These are phyloP conservation scores for Galaxias olidus DNA, from an alignment of 2,797 vertebrate species.

Conservation along the genomic window DNA sequence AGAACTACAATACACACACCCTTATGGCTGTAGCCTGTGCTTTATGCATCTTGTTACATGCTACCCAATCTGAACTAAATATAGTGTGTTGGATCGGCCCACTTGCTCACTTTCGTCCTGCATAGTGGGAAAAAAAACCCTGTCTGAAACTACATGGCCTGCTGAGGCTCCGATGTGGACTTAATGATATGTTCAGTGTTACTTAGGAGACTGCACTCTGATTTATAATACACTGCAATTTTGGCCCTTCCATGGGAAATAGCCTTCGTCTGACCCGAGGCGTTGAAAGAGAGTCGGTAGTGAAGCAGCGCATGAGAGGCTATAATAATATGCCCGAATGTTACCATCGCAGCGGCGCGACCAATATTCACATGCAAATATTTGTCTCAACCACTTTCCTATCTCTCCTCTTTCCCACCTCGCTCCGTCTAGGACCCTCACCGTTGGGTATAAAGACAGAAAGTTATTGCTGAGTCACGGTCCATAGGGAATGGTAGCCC, in stretches of 20 bases:
- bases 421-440: neutral
- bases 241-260: slow-evolving; percentile 30
- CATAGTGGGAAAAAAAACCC: neutral
- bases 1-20: too few relatives aligned
- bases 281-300: slow-evolving; percentile 46
- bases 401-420: neutral
- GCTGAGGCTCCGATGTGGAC: slow-evolving; percentile 46
- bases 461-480: slow-evolving; percentile 25
- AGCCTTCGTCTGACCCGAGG: slow-evolving; percentile 48
- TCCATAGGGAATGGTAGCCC: slow-evolving; percentile 47
- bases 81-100: too few relatives aligned
- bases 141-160: slow-evolving; percentile 43
- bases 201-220: slow-evolving; percentile 35
- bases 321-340: slow-evolving; percentile 69
- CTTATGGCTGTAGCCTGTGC: too few relatives aligned
- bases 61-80: too few relatives aligned
- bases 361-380: slow-evolving; percentile 52
- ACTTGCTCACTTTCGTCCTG: too few relatives aligned
- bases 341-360: slow-evolving; percentile 51
- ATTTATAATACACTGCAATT: slow-evolving; percentile 50
- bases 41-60: too few relatives aligned
- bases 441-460: too few relatives aligned
- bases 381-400: neutral
- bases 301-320: slow-evolving; percentile 58
- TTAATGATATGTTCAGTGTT: slow-evolving; percentile 59